Base-by-base conservation (phyloP, 1,140 invertebrate genomes). In the Dreissena polymorpha region DNA sequence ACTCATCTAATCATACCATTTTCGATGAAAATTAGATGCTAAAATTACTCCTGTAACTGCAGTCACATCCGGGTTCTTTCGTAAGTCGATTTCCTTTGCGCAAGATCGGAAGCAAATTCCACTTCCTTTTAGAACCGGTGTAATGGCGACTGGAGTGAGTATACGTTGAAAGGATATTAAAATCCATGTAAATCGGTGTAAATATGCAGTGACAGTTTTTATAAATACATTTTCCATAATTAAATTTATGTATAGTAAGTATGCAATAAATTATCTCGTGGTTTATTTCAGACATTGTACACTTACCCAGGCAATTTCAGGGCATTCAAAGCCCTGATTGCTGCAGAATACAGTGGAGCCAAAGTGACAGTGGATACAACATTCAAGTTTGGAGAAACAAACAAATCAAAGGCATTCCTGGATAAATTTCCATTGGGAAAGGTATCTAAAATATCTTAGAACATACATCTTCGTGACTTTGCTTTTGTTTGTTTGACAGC, bases 271-370 rank as follows among this genome's bases (percentile, higher is more conserved):
- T 63, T 63, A 63, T 93, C 94, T 95, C 81, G 64, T 73, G 49
- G 39, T 39, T 39, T 39, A 39, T 95, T 95, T 55, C 95, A 98
- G 97, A 98, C 97, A 92, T 95, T 99, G 90, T 99, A 98, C 94
- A 98, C 97, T 90, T 99, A 98, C 94, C 96, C 97, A 86, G 96
- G 97, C 93, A 99, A 98, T 95, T 98, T 98, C 95, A 96, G 98
- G 91, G 97, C 93, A 39, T 94, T 93, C 77, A 99, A 99, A 94
- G 97, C 95, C 89, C 95, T 99, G 89, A 97, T 99, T 92, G 98
- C 98, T 88, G 97, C 98, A 92, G 95, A 98, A 93, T 99, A 97
- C 94, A 97, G 97, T 86, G 97, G 97, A 87, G 95, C 95, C 83
- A 95, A 97, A 89, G 94, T 99, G 85, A 96, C 96, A 94, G 94